Evolutionary conservation across 2,888 invertebrate genomes (phyloP), one percentile per base, ranked within the genome.

Genomic region (Syritta pipiens): DNA sequence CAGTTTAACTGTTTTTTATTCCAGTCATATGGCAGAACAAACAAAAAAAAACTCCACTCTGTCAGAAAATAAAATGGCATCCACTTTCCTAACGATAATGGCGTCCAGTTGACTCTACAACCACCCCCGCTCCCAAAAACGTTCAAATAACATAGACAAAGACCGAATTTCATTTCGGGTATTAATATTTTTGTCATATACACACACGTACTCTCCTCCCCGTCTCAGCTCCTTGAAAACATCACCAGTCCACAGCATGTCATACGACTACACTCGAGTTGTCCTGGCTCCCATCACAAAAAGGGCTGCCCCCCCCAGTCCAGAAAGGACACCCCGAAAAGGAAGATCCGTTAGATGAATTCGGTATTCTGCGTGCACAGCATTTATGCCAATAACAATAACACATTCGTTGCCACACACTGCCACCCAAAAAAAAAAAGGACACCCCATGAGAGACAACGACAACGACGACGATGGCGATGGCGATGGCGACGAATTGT

Each of bases 161-260:
- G 62, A 57, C 42, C 37, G 46, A 74, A 79, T 62, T 74, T 68
- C 74, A 79, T 79, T 74, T 79, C 44, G 79, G 74, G 74, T 62
- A 81, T 81, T 81, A 81, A 75, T 81, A 81, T 81, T 81, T 81
- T 75, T 75, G 81, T 81, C 81, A 81, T 75, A 75, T 53, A 74
- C 74, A 74, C 49, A 48, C 19, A 71, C n/a, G 60, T 44, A 17
- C 44, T 14, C 46, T 60, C 59, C 48, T 48, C 30, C 76, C 71
- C 55, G 42, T 44, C n/a, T n/a, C 20, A 37, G 30, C 49, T 46
- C 19, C 69, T 30, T 63, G 3, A 44, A 55, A 46, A 28, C 65
- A 51, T 26, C 28, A 22, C 35, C 63, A 22, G 32, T 14, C 35
- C 35, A 1, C 35, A 12, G 35, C 26, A 42, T n/a, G 44, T 22